Base-by-base conservation (phyloP, 2,113 vertebrate genomes). In the Poeciliopsis turrubarensis region DNA sequence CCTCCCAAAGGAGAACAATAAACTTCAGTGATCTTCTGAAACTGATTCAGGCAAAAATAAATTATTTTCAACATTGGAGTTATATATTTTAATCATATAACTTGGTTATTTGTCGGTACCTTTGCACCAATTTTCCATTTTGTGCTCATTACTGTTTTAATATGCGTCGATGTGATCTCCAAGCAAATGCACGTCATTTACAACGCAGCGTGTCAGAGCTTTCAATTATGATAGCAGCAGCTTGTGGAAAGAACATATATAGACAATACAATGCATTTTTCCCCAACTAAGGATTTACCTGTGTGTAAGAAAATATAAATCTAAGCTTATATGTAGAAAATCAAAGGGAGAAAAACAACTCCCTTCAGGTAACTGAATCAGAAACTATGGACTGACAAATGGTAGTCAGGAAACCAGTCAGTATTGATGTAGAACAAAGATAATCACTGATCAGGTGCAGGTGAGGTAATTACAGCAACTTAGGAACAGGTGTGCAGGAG, bases 201-300 rank as follows among this genome's bases (percentile, higher is more conserved):
- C 44, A 19, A 19, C 19, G 85, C 84, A 19, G 4, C 41, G 57
- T 77, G 70, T 89, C 37, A 25, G 70, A 68, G 65, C 78, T 88
- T 83, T 83, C 65, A 81, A 73, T 85, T 81, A 26, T 44, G 63
- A 81, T 87, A 80, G 79, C 72, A 75, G 75, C 68, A 17, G 41
- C 44, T 47, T 5, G 60, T 65, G 39, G 39, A 70, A 63, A 44
- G 29, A 77, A 81, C 47, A 75, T 30, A 19, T 44, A 30, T 31
- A 67, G 70, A 73, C n/a, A 6, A 63, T 19, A 73, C 2, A 7
- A 63, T 19, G 5, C 17, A 63, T 15, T 6, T 31, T 63, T 31
- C 3, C 3, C 6, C 6, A 17, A 31, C 5, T 30, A 13, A 5
- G 11, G 5, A 29, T 27, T 27, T n/a, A 61, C 11, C 12, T 26